Conservation (phyloP, 1,140 invertebrate genomes). For the Hylyphantes graminicola region DNA sequence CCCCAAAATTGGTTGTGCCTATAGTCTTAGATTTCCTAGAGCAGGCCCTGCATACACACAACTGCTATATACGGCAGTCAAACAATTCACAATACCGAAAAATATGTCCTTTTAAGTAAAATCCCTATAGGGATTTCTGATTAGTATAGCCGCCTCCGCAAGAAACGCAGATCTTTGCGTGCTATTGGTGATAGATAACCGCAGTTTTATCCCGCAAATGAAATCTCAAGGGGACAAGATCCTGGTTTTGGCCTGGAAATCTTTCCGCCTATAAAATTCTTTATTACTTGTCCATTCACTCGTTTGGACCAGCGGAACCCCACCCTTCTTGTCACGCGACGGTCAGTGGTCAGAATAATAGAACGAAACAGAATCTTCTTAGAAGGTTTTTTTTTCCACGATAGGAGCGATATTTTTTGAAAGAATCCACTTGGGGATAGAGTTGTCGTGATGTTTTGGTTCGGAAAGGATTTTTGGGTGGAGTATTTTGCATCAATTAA, state of each 20-base stretch:
- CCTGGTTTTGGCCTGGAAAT: constrained; percentile 35
- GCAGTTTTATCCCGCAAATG: constrained; percentile 44
- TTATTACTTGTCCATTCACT: constrained; percentile 35
- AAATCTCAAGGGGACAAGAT: constrained; percentile 46
- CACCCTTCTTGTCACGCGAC: constrained; percentile 40
- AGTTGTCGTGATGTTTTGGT: constrained; percentile 5
- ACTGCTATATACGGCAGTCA: neutral
- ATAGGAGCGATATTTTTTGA: constrained; percentile 6
- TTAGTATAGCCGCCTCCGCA: neutral
- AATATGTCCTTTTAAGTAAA: neutral
- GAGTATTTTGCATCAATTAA: neutral
- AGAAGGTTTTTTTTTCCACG: neutral
- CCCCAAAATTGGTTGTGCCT: too few relatives aligned
- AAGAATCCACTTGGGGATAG: constrained; percentile 5
- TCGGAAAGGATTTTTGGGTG: constrained; percentile 31
- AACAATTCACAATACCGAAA: neutral
- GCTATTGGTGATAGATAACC: constrained; percentile 36
- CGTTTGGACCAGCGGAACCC: neutral
- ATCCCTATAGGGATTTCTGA: constrained; percentile 23
- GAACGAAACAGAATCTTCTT: too few relatives aligned
- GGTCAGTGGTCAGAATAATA: constrained; percentile 11
- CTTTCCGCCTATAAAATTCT: constrained; percentile 55
- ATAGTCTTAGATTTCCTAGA: too few relatives aligned
- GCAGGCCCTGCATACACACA: too few relatives aligned
- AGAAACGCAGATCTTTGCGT: neutral